Percentiles rank a stretch among this genome's conserved stretches.
Evolutionary conservation across 2,797 vertebrate genomes (phyloP).

Genomic region (Pseudomugil tenellus): DNA sequence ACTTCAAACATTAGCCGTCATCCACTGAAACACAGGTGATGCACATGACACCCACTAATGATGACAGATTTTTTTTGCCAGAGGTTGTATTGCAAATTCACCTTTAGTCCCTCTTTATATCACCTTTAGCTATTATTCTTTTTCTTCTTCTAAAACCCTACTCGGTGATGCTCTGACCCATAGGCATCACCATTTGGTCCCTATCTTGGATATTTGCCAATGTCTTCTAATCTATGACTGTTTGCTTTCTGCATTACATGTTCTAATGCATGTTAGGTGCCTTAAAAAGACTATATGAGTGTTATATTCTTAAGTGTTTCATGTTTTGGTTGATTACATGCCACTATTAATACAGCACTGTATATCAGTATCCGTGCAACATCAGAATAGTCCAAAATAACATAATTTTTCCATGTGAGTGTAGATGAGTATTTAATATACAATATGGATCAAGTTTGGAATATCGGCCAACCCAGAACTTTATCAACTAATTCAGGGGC

Average conservation of each 20-base stretch:
- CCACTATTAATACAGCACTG: constrained; percentile 8
- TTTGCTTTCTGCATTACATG: too few relatives aligned
- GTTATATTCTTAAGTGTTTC: neutral
- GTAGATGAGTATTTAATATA: constrained; percentile 6
- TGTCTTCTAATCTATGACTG: neutral
- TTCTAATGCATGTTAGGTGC: too few relatives aligned
- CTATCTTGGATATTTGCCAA: neutral
- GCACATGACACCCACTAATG: too few relatives aligned
- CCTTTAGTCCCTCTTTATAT: neutral
- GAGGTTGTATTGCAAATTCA: neutral
- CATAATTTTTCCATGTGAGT: constrained; percentile 8
- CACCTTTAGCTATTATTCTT: neutral
- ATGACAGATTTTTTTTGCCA: too few relatives aligned
- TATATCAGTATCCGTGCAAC: constrained; percentile 17
- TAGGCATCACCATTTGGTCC: neutral
- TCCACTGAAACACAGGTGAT: too few relatives aligned
- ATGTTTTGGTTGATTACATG: constrained; percentile 4
- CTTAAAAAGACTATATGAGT: neutral
- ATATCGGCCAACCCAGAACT: constrained; percentile 36
- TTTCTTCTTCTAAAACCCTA: neutral
- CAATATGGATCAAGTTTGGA: constrained; percentile 24
- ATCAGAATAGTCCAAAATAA: constrained; percentile 14
- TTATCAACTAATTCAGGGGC: constrained; percentile 25
- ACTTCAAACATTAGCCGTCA: too few relatives aligned
- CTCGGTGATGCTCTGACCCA: too few relatives aligned